Conservation (phyloP, 2,888 invertebrate genomes). For the Mylabris sibirica region DNA sequence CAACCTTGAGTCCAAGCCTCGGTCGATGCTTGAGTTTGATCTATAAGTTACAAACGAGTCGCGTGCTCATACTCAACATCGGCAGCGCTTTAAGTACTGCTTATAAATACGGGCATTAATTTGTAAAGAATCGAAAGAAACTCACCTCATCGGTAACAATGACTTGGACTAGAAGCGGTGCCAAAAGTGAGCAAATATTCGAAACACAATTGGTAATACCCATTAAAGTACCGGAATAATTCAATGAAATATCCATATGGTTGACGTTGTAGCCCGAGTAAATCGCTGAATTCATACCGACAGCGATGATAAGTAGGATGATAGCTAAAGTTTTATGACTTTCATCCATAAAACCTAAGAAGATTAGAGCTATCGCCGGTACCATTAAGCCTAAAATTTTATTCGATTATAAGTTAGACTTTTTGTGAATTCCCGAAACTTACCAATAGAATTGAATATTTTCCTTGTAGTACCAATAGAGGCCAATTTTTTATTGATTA, state of each 20-base stretch:
- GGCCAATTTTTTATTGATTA: constrained; percentile 63
- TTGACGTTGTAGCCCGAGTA: constrained; percentile 81
- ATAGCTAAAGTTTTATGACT: constrained; percentile 64
- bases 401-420: background rate
- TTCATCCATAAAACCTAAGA: constrained; percentile 44
- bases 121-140: background rate
- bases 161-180: constrained; percentile 75
- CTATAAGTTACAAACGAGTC: too few species aligned
- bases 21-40: too few species aligned
- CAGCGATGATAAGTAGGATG: constrained; percentile 72
- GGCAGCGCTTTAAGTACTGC: too few species aligned
- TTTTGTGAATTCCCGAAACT: background rate
- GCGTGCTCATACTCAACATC: too few species aligned
- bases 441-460: constrained; percentile 66
- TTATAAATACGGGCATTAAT: too few species aligned
- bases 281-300: constrained; percentile 77
- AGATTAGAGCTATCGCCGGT: constrained; percentile 44
- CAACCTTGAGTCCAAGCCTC: too few species aligned
- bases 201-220: constrained; percentile 84
- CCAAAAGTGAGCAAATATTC: constrained; percentile 80
- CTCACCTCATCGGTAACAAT: constrained; percentile 74
- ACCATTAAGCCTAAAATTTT: constrained; percentile 61
- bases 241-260: constrained; percentile 85
- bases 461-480: constrained; percentile 66
- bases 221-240: constrained; percentile 84